Percentiles rank a stretch among this genome's conserved stretches.
Conservation (phyloP, 2,113 vertebrate species). For the Chrysochloris asiatica region DNA sequence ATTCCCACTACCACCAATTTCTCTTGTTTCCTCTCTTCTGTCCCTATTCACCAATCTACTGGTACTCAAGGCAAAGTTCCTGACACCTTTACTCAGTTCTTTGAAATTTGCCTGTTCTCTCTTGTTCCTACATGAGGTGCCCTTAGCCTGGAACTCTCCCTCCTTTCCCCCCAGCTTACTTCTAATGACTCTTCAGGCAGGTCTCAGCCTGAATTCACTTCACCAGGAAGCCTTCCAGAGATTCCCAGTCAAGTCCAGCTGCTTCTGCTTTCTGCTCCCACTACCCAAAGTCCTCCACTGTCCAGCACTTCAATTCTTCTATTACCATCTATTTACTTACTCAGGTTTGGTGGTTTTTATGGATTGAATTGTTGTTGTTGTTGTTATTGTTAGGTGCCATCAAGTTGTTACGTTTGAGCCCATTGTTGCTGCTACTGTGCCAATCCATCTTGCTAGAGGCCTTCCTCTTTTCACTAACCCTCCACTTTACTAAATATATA, state of each 20-base stretch:
- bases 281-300: background rate
- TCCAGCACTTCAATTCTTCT: background rate
- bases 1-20: background rate
- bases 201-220: conserved; percentile 18
- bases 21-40: background rate
- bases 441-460: no score
- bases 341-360: background rate
- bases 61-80: background rate
- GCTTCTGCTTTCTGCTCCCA: background rate
- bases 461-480: no score
- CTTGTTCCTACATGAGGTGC: background rate
- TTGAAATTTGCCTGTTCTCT: conserved; percentile 19
- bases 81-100: background rate
- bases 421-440: no score
- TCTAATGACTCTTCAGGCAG: conserved; percentile 2
- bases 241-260: background rate
- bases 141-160: background rate
- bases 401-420: no score
- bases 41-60: background rate
- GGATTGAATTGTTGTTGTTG: background rate
- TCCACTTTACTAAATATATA: no score
- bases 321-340: background rate
- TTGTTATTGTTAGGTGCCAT: no score
- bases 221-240: background rate
- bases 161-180: background rate